Base-by-base conservation (phyloP, 2,113 vertebrate species). In the Mionectes macconnelli region DNA sequence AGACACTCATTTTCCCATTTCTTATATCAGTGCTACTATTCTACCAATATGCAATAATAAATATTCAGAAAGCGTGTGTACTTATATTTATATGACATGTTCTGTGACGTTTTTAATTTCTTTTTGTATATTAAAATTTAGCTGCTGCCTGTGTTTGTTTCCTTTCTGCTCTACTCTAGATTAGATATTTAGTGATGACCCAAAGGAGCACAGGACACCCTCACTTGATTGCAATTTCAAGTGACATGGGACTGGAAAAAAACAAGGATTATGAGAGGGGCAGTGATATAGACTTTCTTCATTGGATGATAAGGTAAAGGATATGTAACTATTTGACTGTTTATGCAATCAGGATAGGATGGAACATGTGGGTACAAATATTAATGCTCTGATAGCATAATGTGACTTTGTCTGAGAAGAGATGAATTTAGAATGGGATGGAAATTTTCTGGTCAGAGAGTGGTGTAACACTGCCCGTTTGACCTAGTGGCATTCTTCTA, bases 1-100 rank as follows among this genome's bases (percentile, higher is more conserved):
- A 87, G 64, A 67, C 52, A 40, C 87, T 56, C 21, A 28, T 73
- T 90, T 87, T 79, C 17, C 27, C 6, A 25, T 87, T 87, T 87
- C 66, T 82, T 63, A 1, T 35, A 62, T 53, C 14, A 53, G 2
- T 52, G 18, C 31, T 87, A 23, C 44, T 72, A 3, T 85, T 89
- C 62, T 70, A 78, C 21, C 17, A 52, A 47, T 1, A 6, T 33
- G 21, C 13, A 84, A 20, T 67, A 47, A 74, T 59, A 70, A 74
- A 44, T 90, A 67, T 59, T 47, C 22, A n/a, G 35, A 24, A 28
- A 47, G 14, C 33, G 8, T 31, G 15, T 27, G 9, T 74, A 33
- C 28, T 88, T 94, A 18, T 60, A 30, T 52, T 86, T 81, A 47
- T 13, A 5, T 31, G 14, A 35, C 33, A 8, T 28, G 4, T 80